Evolutionary conservation across 2,797 vertebrate species (phyloP).

Genomic region (Astyanax mexicanus): DNA sequence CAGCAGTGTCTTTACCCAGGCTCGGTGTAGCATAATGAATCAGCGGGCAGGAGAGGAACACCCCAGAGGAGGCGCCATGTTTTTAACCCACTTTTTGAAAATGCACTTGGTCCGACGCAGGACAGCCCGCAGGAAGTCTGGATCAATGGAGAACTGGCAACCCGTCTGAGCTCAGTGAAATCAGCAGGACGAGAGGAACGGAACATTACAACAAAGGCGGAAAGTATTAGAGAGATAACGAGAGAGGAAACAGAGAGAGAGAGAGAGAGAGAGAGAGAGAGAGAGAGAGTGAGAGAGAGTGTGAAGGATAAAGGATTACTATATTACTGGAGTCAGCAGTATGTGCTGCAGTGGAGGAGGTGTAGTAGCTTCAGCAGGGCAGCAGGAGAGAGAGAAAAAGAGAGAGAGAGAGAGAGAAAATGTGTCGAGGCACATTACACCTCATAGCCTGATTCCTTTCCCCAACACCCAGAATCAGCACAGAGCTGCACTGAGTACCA

Average conservation of each 20-base stretch:
- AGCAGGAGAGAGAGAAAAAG: too few relatives aligned
- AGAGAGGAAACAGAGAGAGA: neutral
- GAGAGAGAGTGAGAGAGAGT: neutral
- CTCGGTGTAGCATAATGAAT: slow-evolving; percentile 57
- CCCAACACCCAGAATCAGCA: slow-evolving; percentile 3
- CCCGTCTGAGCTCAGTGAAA: slow-evolving; percentile 36
- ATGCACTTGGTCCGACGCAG: slow-evolving; percentile 30
- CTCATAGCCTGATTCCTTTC: neutral
- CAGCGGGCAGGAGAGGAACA: slow-evolving; percentile 35
- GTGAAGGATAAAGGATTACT: neutral
- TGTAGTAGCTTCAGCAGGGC: slow-evolving; percentile 1
- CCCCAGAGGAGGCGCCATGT: slow-evolving; percentile 47
- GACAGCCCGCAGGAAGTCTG: slow-evolving; percentile 18
- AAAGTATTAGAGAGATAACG: slow-evolving; percentile 2
- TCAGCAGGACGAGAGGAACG: slow-evolving; percentile 31
- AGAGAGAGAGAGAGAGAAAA: neutral
- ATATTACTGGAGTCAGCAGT: slow-evolving; percentile 13
- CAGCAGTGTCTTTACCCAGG: slow-evolving; percentile 45
- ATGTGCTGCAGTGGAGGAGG: slow-evolving; percentile 3
- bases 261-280: slow-evolving; percentile 1
- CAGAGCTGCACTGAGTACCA: neutral
- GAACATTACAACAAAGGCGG: slow-evolving; percentile 33
- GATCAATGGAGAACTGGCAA: slow-evolving; percentile 22
- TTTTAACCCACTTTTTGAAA: slow-evolving; percentile 59
- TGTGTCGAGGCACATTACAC: too few relatives aligned